Percentiles rank a stretch among this genome's conserved stretches.
Conservation (phyloP, 2,797 vertebrate genomes). For the Bucorvus abyssinicus region DNA sequence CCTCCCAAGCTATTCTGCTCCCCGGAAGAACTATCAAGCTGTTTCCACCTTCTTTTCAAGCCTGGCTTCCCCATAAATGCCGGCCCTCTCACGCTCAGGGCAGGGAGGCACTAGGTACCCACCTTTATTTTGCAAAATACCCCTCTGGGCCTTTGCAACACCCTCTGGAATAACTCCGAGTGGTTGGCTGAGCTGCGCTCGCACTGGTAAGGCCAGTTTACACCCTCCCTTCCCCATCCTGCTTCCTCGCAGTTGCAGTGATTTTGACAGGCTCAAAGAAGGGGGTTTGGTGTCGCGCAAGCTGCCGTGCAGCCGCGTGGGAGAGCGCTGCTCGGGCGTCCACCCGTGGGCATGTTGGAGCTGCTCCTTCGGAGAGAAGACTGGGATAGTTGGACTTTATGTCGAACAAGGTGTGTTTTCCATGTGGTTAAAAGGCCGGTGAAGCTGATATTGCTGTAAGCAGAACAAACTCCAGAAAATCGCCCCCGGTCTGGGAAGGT, state of each 20-base stretch:
- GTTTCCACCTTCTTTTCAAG: background rate
- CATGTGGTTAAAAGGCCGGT: background rate
- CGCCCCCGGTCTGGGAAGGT: background rate
- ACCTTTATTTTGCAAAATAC: background rate
- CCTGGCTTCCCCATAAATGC: background rate
- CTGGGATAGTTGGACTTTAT: background rate
- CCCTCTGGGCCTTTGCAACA: background rate
- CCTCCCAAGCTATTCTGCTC: background rate
- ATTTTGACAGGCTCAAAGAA: too few species aligned
- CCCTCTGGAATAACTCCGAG: background rate
- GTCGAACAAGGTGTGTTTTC: background rate
- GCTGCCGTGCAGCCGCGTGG: fast-evolving
- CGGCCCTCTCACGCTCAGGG: background rate
- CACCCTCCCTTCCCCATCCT: background rate
- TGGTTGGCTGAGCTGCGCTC: background rate
- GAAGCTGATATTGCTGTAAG: fast-evolving
- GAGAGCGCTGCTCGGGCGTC: fast-evolving
- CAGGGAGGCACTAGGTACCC: background rate
- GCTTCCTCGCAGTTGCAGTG: too few species aligned
- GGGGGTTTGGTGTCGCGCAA: background rate
- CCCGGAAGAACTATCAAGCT: fast-evolving
- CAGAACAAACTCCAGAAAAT: background rate
- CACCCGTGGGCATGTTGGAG: background rate
- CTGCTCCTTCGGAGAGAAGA: background rate
- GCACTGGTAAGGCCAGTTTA: background rate